These are phyloP conservation scores for Emydocephalus ijimae DNA, from an alignment of 2,113 vertebrate species.

Conservation along the genomic window DNA sequence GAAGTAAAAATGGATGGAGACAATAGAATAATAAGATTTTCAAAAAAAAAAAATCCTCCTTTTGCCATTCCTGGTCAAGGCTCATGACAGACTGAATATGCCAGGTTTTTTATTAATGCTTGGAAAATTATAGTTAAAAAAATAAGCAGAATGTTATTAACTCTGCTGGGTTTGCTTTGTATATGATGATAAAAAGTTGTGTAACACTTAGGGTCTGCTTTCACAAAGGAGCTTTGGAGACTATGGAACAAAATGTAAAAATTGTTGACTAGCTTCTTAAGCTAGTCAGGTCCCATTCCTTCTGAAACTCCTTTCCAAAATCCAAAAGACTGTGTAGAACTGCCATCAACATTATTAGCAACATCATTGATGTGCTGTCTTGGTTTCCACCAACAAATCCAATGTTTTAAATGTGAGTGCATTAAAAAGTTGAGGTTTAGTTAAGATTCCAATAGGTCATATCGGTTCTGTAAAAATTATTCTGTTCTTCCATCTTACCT, in stretches of 20 bases:
- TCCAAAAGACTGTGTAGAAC: not conserved
- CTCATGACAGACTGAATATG: slow-evolving; percentile 19
- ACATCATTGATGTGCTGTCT: not conserved
- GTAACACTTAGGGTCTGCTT: not conserved
- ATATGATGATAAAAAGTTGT: slow-evolving; percentile 10
- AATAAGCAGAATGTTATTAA: slow-evolving; percentile 51
- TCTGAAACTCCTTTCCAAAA: not conserved
- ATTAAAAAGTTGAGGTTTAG: not conserved
- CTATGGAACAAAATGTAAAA: not conserved
- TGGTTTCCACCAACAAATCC: not conserved
- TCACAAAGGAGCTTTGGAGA: not conserved
- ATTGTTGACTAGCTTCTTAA: not conserved
- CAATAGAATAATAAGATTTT: slow-evolving; percentile 50
- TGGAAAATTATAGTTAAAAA: slow-evolving; percentile 45
- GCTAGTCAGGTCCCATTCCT: not conserved
- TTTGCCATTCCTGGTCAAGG: slow-evolving; percentile 34
- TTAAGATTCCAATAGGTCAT: not conserved
- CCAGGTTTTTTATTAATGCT: slow-evolving; percentile 27
- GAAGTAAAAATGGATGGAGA: slow-evolving; percentile 41
- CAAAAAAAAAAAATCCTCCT: not conserved
- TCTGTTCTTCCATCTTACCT: not conserved
- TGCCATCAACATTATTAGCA: not conserved
- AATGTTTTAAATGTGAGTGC: not conserved
- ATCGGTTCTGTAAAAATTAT: not conserved
- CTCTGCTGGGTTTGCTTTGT: slow-evolving; percentile 42